A percentile compares a stretch with the other conserved stretches of the same genome.
Evolutionary conservation across 2,113 vertebrate genomes (phyloP).

Genomic region (Elaphurus davidianus): DNA sequence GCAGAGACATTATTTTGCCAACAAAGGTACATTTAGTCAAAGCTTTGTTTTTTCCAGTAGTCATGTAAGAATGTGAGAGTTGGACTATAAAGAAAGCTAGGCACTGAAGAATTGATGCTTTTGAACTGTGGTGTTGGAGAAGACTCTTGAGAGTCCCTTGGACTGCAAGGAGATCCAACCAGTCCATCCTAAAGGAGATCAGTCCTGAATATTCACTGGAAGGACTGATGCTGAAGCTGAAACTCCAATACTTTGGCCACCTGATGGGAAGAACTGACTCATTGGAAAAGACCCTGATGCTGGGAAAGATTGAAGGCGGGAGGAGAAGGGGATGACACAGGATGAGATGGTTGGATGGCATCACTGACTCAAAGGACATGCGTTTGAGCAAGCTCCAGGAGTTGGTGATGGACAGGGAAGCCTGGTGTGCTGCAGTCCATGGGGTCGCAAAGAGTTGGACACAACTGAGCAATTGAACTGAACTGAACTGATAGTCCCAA

Average conservation of each 20-base stretch:
- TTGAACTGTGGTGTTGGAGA: background rate
- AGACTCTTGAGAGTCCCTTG: background rate
- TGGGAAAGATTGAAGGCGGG: background rate
- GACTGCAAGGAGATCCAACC: background rate
- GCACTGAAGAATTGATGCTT: background rate
- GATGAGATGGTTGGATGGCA: background rate
- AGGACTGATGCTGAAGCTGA: background rate
- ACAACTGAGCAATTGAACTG: background rate
- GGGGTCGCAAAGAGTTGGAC: background rate
- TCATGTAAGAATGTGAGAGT: background rate
- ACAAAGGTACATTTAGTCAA: background rate
- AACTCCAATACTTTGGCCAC: background rate
- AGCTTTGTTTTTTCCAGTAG: background rate
- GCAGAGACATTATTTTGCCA: background rate
- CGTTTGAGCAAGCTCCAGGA: background rate
- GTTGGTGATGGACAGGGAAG: background rate
- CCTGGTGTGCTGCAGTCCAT: background rate
- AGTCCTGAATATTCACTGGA: background rate
- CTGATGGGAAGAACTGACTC: background rate
- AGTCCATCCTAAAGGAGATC: background rate
- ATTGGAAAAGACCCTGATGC: background rate
- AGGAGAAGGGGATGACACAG: background rate
- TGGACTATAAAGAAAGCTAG: background rate
- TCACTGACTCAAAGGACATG: background rate
- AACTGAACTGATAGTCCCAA: background rate